Percentiles rank a stretch among this genome's conserved stretches.
Evolutionary conservation across 2,113 vertebrate species (phyloP).

Genomic region (Plecturocebus donacophilus): DNA sequence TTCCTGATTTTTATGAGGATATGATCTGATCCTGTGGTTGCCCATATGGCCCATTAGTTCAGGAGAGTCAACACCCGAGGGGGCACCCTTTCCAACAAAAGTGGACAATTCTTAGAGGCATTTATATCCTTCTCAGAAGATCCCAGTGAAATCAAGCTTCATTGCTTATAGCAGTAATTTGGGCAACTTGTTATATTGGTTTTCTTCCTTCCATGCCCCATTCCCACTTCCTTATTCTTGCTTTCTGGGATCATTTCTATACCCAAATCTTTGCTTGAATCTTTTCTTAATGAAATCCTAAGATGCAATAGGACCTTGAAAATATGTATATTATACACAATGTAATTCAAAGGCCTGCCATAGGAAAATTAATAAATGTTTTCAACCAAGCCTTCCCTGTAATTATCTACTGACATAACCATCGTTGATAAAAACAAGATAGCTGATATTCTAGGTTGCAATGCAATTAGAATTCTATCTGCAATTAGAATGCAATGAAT

Average conservation of each 20-base stretch:
- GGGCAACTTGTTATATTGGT: background rate
- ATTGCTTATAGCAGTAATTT: background rate
- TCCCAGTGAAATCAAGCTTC: background rate
- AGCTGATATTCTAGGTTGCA: background rate
- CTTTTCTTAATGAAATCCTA: background rate
- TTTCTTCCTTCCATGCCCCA: background rate
- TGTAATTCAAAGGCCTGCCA: background rate
- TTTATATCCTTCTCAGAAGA: background rate
- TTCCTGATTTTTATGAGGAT: background rate
- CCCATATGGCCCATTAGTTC: background rate
- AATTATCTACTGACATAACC: background rate
- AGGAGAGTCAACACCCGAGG: background rate
- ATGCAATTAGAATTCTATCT: too few relatives aligned
- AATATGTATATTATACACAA: background rate
- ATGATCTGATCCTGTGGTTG: background rate
- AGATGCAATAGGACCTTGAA: background rate
- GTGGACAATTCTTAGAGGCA: background rate
- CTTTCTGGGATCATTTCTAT: background rate
- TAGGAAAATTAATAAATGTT: background rate
- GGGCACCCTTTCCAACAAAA: background rate
- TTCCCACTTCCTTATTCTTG: background rate
- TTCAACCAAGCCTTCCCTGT: background rate
- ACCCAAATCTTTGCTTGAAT: background rate
- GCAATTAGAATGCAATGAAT: too few relatives aligned
- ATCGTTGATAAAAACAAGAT: background rate